These are phyloP conservation scores for Rhagonycha fulva DNA, from an alignment of 2,888 invertebrate genomes.

Conservation along the genomic window DNA sequence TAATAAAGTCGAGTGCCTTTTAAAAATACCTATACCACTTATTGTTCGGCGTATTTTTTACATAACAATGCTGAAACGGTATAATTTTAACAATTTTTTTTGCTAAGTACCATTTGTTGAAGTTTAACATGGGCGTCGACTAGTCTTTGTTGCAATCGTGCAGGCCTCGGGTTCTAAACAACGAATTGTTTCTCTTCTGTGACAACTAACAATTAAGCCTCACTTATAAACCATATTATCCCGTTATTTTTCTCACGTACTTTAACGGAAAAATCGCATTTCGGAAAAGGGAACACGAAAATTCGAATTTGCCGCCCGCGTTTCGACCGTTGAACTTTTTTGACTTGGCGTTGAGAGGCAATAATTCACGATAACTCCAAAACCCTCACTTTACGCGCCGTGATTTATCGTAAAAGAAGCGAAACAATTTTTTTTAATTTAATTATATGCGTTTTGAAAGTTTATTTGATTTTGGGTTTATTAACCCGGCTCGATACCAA, in stretches of 20 bases:
- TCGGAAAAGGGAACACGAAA: not conserved
- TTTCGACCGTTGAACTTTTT: conserved; percentile 24
- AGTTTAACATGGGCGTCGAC: conserved; percentile 28
- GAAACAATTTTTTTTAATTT: conserved; percentile 14
- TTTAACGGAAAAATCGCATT: not conserved
- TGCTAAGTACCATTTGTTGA: not conserved
- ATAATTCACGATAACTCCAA: conserved; percentile 24
- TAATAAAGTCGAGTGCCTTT: not conserved
- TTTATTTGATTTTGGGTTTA: not conserved
- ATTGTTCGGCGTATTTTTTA: not conserved
- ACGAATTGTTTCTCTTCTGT: conserved; percentile 29
- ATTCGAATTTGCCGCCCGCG: not conserved
- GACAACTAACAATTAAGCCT: conserved; percentile 33
- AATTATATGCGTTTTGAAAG: not conserved
- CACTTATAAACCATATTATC: conserved; percentile 31
- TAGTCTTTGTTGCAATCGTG: conserved; percentile 31
- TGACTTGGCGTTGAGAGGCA: conserved; percentile 22
- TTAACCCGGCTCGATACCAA: not conserved
- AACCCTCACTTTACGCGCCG: conserved; percentile 15
- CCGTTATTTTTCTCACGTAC: conserved; percentile 27
- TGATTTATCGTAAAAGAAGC: conserved; percentile 23
- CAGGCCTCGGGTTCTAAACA: conserved; percentile 30
- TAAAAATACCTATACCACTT: not conserved
- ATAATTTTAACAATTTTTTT: not conserved
- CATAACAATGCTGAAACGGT: not conserved